Conservation (phyloP, 2,888 invertebrate species). For the Tridacna crocea region DNA sequence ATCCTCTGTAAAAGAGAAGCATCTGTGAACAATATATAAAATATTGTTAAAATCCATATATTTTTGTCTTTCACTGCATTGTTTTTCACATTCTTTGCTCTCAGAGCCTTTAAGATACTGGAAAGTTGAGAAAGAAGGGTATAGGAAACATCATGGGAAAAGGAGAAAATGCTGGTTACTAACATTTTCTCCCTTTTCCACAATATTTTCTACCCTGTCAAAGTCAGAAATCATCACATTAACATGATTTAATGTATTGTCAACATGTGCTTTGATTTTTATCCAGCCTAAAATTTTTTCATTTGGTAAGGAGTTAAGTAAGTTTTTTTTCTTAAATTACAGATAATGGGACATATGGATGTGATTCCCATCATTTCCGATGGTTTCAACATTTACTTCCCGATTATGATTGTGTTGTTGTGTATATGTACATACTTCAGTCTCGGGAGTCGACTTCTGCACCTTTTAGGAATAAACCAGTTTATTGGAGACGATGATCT, state of each 20-base stretch:
- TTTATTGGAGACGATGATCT: conserved; percentile 97
- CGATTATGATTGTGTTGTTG: conserved; percentile 96
- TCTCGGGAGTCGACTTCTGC: conserved; percentile 94
- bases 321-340: conserved; percentile 37
- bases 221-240: no score
- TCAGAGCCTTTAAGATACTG: no score
- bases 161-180: neutral
- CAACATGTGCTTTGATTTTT: no score
- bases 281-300: no score
- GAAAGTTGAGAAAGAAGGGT: no score
- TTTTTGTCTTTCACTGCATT: no score
- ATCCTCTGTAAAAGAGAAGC: no score
- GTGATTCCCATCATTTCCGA: conserved; percentile 97
- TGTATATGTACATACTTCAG: conserved; percentile 97
- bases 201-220: neutral
- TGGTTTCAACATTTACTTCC: conserved; percentile 99
- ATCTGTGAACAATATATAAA: no score
- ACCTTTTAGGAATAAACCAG: conserved; percentile 94
- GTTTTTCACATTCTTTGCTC: no score
- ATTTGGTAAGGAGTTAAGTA: no score
- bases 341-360: conserved; percentile 99
- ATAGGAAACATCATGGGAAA: neutral
- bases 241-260: no score
- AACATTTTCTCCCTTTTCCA: neutral
- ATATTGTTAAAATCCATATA: no score